Evolutionary conservation across 1,140 invertebrate species (phyloP).

Genomic region (Homarus americanus): DNA sequence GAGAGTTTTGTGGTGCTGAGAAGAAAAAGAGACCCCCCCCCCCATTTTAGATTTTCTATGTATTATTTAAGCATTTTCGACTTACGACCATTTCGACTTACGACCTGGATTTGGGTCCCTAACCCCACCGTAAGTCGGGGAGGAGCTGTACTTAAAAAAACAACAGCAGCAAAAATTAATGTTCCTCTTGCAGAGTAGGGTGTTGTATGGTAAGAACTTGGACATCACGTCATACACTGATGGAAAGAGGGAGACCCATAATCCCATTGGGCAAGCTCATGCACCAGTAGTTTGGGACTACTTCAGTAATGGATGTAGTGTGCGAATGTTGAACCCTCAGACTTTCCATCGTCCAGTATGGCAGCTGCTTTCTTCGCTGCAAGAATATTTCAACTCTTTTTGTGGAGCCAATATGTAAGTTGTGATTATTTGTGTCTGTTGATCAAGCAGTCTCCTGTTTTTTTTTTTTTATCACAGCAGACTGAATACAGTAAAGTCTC

Average conservation of each 20-base stretch:
- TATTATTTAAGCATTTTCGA: too few species aligned
- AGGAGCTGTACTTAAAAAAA: too few species aligned
- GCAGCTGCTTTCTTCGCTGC: slow-evolving; percentile 86
- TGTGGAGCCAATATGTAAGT: slow-evolving; percentile 93
- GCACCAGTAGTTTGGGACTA: slow-evolving; percentile 93
- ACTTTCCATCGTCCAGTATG: slow-evolving; percentile 85
- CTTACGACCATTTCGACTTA: too few species aligned
- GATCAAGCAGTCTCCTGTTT: too few species aligned
- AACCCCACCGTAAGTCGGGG: too few species aligned
- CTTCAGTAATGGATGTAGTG: slow-evolving; percentile 92
- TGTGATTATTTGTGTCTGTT: background rate
- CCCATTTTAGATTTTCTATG: too few species aligned
- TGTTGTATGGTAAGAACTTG: slow-evolving; percentile 89
- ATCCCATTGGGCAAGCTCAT: slow-evolving; percentile 86
- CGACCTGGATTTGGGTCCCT: too few species aligned
- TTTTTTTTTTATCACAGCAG: too few species aligned
- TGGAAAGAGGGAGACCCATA: slow-evolving; percentile 89
- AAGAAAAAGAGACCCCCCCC: too few species aligned
- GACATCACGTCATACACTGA: slow-evolving; percentile 93
- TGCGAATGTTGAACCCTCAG: slow-evolving; percentile 96
- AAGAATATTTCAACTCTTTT: slow-evolving; percentile 96
- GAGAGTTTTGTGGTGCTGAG: too few species aligned
- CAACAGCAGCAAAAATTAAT: too few species aligned
- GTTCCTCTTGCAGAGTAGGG: slow-evolving; percentile 12
- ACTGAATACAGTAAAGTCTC: too few species aligned